Evolutionary conservation across 53 echinoderm and acorn worm genomes (phyloP), one percentile per base, ranked within the genome.

Genomic region (Hippasteria phrygiana): DNA sequence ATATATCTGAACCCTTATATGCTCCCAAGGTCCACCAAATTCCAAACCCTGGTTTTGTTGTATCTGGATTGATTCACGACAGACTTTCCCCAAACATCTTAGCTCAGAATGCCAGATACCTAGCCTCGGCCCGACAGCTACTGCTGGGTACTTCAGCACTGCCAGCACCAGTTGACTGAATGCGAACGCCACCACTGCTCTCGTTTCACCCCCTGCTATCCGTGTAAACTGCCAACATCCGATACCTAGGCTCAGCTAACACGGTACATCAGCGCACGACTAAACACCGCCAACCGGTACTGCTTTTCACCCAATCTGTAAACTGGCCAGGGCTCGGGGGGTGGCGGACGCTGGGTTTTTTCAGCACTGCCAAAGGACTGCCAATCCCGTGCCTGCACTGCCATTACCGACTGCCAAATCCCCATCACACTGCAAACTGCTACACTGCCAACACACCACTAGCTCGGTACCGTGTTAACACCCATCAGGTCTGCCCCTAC

Each of bases 401-500:
- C n/a, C n/a, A n/a, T n/a, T n/a, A n/a, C n/a, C n/a, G n/a, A n/a
- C n/a, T n/a, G n/a, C n/a, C n/a, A n/a, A n/a, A n/a, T n/a, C n/a
- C n/a, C n/a, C n/a, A n/a, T n/a, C n/a, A n/a, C n/a, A n/a, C n/a
- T n/a, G n/a, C n/a, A n/a, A n/a, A n/a, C n/a, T n/a, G n/a, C n/a
- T n/a, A n/a, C n/a, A 51, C 50, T 46, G 75, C 76, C 31, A 76
- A 46, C 34, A 76, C 54, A n/a, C 76, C 16, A 71, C 70, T 37
- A 85, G 20, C 85, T 70, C 70, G 38, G 85, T 37, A 85, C 71
- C 37, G 70, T 12, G 75, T 32, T n/a, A 70, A 48, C 78, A 46
- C 78, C 88, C 36, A 46, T 37, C 43, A 88, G 45, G 55, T 75
- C 75, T 56, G 59, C 59, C 72, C n/a, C 59, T 74, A 87, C 87